Evolutionary conservation across 2,113 vertebrate species (phyloP).

Genomic region (Delphinapterus leucas): DNA sequence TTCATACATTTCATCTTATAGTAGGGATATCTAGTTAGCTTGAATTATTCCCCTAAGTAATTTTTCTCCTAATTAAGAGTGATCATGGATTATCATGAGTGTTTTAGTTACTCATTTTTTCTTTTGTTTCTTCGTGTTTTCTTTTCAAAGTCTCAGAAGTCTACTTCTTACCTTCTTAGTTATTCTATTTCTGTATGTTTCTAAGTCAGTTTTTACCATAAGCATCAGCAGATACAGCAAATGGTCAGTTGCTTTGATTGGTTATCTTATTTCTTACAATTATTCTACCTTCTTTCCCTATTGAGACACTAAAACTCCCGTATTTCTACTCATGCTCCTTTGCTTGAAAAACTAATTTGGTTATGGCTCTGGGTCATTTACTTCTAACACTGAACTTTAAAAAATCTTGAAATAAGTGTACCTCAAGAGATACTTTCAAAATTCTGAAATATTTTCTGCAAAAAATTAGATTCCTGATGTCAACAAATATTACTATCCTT

Average conservation of each 20-base stretch:
- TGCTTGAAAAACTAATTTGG: background rate
- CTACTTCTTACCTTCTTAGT: background rate
- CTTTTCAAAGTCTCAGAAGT: background rate
- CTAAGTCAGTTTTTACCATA: background rate
- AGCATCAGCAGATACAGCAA: background rate
- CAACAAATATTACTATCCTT: background rate
- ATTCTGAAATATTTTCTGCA: background rate
- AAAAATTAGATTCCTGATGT: background rate
- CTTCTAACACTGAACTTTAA: background rate
- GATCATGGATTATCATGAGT: background rate
- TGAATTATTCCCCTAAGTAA: background rate
- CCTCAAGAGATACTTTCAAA: conserved; percentile 31
- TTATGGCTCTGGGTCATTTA: background rate
- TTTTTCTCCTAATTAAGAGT: background rate
- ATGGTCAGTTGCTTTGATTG: conserved; percentile 8
- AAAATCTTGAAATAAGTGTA: background rate
- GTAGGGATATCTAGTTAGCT: background rate
- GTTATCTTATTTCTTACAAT: background rate
- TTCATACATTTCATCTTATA: background rate
- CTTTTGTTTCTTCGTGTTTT: background rate
- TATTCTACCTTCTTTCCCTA: background rate
- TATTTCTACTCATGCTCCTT: background rate
- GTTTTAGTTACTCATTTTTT: background rate
- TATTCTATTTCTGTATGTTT: background rate
- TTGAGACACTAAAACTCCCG: background rate